A percentile compares a stretch with the other conserved stretches of the same genome.
These are phyloP conservation scores for Megaceryle torquata DNA, from an alignment of 2,113 vertebrate species.

Conservation along the genomic window DNA sequence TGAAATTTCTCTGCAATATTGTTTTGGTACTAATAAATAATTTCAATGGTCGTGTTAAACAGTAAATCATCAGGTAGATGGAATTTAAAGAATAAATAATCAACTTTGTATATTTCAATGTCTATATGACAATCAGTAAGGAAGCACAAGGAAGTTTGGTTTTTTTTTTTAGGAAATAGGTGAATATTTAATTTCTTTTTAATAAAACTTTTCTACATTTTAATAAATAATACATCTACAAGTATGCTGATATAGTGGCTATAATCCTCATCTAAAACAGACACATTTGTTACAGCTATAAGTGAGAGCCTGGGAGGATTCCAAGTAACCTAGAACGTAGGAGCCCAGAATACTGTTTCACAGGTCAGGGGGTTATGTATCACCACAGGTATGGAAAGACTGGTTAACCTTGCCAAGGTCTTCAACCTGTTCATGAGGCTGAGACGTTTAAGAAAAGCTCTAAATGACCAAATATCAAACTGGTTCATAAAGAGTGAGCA, in stretches of 20 bases:
- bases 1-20: conserved; percentile 38
- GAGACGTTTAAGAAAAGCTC: not conserved
- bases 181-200: not conserved
- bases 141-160: not conserved
- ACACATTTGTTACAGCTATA: not conserved
- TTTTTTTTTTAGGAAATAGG: not conserved
- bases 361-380: too few species aligned
- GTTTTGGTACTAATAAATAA: conserved; percentile 29
- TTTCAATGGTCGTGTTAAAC: conserved; percentile 20
- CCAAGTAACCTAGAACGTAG: not conserved
- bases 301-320: not conserved
- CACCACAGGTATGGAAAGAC: not conserved
- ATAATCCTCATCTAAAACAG: not conserved
- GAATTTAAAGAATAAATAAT: not conserved
- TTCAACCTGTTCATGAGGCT: not conserved
- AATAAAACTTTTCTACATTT: not conserved
- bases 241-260: not conserved
- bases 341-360: not conserved
- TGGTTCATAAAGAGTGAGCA: not conserved
- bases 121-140: not conserved
- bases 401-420: not conserved
- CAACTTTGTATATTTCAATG: not conserved
- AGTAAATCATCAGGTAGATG: not conserved
- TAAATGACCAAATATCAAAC: not conserved
- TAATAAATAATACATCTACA: not conserved